phyloP scores from a whole-genome alignment of 2,113 vertebrate species.

The Urocolius indicus region DNA sequence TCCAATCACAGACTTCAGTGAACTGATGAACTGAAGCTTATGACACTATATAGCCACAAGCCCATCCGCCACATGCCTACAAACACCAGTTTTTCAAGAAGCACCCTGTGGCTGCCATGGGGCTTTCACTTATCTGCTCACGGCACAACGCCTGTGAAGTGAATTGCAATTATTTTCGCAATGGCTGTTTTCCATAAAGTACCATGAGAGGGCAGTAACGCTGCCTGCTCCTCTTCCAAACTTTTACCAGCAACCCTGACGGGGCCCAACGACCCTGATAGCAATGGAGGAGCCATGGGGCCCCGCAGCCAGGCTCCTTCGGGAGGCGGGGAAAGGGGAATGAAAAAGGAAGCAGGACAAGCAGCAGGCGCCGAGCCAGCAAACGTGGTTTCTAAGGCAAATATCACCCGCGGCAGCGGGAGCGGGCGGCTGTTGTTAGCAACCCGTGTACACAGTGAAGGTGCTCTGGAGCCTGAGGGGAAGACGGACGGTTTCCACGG shows the following conservation, averaged over 20 bases:
- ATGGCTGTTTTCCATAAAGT: fast-evolving
- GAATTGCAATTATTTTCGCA: not conserved
- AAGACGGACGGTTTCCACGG: not conserved
- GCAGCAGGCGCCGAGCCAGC: not conserved
- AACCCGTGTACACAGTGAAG: not conserved
- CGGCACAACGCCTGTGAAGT: not conserved
- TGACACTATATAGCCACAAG: not conserved
- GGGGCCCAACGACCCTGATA: fast-evolving
- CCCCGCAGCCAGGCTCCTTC: not conserved
- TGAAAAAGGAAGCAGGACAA: not conserved
- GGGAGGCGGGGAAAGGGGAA: fast-evolving
- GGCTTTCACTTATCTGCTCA: not conserved
- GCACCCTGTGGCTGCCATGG: fast-evolving
- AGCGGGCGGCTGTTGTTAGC: conserved; percentile 40
- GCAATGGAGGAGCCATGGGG: fast-evolving
- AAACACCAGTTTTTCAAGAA: not conserved
- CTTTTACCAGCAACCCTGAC: fast-evolving
- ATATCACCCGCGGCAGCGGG: not conserved
- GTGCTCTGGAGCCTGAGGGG: not conserved
- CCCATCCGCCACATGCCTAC: not conserved
- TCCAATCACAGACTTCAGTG: fast-evolving
- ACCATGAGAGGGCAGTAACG: not conserved
- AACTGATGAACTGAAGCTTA: not conserved
- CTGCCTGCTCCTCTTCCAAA: not conserved
- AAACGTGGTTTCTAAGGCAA: conserved; percentile 12